Evolutionary conservation across 2,113 vertebrate species (phyloP), one percentile per base, ranked within the genome.

Genomic region (Cyanoramphus novaezelandiae): DNA sequence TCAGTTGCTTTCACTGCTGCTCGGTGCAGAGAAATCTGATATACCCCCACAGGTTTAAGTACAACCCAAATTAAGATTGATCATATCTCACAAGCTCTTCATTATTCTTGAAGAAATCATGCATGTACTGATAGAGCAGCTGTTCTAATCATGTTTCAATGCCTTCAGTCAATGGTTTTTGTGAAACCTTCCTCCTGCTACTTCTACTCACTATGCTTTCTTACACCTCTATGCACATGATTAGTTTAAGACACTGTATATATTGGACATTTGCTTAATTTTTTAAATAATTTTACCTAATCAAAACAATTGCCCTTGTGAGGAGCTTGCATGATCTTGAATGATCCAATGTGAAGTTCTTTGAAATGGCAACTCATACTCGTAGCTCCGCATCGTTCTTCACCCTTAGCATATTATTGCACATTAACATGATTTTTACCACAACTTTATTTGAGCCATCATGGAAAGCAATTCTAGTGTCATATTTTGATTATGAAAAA

Each of bases 31-130:
- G 60, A 83, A 92, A 94, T 53, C n/a, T 86, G 72, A 88, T 81
- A 77, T 63, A 74, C 9, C 46, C 68, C 28, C 44, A 70, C 46
- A 88, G 68, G 72, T 86, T 93, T 84, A 90, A 93, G 49, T 75
- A 81, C 88, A 83, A 88, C 86, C 68, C 37, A 81, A 83, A 92
- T 77, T 95, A 93, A 93, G 64, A 59, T 86, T 71, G 88, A 91
- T 95, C 55, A 55, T 86, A 95, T 84, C 86, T 89, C 86, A 84
- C 77, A 94, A 89, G 33, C 35, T 88, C 55, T 88, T 95, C 43
- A 84, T 86, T 94, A 88, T 60, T 90, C 50, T 55, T 64, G 39
- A 89, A 79, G 50, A 92, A 92, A 92, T 84, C 74, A 93, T 65
- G 86, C 43, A 28, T 0, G 1, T 92, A 64, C 52, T 50, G 82